These are phyloP conservation scores for Euura lappo DNA, from an alignment of 1,140 invertebrate genomes.

Conservation along the genomic window DNA sequence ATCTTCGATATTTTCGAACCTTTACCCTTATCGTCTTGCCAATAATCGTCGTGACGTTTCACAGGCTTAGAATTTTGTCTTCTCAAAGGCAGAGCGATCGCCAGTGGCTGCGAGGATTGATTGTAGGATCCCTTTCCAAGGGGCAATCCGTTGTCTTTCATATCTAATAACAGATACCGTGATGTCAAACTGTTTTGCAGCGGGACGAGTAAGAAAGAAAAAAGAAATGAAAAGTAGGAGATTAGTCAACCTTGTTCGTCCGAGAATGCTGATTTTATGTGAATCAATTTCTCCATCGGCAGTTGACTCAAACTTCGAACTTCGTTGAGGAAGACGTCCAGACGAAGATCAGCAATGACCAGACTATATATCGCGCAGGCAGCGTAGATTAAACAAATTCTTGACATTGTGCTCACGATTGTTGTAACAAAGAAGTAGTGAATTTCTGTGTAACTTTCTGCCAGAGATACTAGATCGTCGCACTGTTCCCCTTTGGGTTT, in stretches of 20 bases:
- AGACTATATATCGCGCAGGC: constrained; percentile 9
- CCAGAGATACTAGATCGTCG: too few relatives aligned
- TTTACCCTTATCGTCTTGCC: constrained; percentile 53
- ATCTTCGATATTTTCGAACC: constrained; percentile 67
- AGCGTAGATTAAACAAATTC: too few relatives aligned
- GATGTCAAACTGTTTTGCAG: neutral
- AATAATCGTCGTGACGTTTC: constrained; percentile 61
- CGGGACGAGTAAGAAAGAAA: neutral
- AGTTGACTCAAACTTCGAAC: constrained; percentile 61
- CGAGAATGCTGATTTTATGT: constrained; percentile 53
- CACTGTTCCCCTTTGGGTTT: too few relatives aligned
- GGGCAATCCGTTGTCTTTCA: too few relatives aligned
- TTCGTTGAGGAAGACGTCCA: constrained; percentile 48
- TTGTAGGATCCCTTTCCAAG: too few relatives aligned
- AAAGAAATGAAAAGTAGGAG: neutral
- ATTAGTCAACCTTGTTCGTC: constrained; percentile 29
- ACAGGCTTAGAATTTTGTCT: constrained; percentile 37
- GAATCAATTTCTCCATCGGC: constrained; percentile 58
- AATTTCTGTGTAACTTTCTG: too few relatives aligned
- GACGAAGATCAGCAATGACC: neutral
- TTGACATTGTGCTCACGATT: too few relatives aligned
- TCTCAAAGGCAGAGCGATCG: constrained; percentile 33
- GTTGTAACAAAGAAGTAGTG: too few relatives aligned
- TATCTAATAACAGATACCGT: too few relatives aligned
- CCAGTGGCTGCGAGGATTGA: constrained; percentile 20